Evolutionary conservation across 2,797 vertebrate genomes (phyloP), one percentile per base, ranked within the genome.

Genomic region (Gallinago nigripennis): DNA sequence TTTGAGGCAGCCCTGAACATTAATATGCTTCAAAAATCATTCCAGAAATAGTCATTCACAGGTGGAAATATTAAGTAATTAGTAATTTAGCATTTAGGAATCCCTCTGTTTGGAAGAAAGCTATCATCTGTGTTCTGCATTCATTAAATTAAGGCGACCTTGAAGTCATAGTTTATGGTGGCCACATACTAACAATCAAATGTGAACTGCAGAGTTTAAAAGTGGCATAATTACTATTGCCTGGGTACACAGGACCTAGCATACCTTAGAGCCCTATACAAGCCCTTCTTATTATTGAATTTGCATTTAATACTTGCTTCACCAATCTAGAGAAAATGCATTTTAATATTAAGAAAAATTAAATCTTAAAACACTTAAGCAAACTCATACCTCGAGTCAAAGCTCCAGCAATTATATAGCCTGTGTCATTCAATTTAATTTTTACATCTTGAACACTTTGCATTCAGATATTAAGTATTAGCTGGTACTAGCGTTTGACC

Each of bases 401-500:
- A 92, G 19, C n/a, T 71, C 17, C 6, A 66, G 31, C 43, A 53
- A n/a, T 27, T 71, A 69, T 16, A 68, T 18, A 61, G 17, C n/a
- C 61, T 72, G 12, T 63, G 24, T 53, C 60, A 68, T 70, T 92
- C 16, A 48, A 63, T 73, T 84, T 68, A 65, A 57, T 80, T 92
- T 75, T 80, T 21, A 61, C 28, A 78, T 54, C 41, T 64, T 58
- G 33, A 82, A 73, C 43, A 58, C 48, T 86, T 23, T 51, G 79
- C 68, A 85, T 85, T 95, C 69, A 96, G 78, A 60, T 51, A 64
- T 75, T 91, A 87, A 82, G 91, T 69, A 86, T 65, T 92, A 95
- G 94, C 97, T 70, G 88, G 69, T 81, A 53, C 82, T 57, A 97
- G 82, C 68, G 88, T 95, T 96, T 98, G 98, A 98, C 98, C 98